Conservation (phyloP, 2,113 vertebrate species). For the Edolisoma coerulescens region DNA sequence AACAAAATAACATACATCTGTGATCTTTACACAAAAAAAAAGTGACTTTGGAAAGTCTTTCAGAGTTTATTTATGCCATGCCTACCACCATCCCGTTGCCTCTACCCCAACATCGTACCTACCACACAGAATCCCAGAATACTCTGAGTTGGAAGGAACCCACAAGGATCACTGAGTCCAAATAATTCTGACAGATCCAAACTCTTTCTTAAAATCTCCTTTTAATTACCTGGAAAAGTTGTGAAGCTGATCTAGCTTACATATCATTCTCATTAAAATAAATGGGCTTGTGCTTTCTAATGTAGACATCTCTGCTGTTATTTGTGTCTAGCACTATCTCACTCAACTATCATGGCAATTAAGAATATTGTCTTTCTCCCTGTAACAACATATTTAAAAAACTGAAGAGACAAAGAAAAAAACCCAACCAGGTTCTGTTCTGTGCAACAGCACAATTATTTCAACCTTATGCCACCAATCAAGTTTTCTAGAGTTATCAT, state of each 20-base stretch:
- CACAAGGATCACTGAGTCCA: background rate
- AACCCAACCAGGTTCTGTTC: background rate
- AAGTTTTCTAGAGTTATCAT: background rate
- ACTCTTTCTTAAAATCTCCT: background rate
- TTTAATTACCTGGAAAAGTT: background rate
- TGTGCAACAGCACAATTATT: background rate
- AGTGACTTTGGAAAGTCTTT: background rate
- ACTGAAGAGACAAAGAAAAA: background rate
- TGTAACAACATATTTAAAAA: background rate
- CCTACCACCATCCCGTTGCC: accelerated
- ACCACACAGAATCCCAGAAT: background rate
- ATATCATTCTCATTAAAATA: background rate
- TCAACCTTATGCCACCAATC: background rate
- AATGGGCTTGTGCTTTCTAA: background rate
- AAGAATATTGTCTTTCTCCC: background rate
- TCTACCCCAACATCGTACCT: background rate
- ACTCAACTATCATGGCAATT: background rate
- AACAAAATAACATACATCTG: background rate
- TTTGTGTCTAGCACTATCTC: background rate
- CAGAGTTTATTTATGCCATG: background rate
- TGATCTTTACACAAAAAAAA: background rate
- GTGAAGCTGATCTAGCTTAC: background rate
- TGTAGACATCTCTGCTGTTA: background rate
- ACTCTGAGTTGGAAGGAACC: background rate
- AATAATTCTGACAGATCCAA: background rate